Conservation (phyloP, 1,140 invertebrate species). For the Nilaparvata lugens region DNA sequence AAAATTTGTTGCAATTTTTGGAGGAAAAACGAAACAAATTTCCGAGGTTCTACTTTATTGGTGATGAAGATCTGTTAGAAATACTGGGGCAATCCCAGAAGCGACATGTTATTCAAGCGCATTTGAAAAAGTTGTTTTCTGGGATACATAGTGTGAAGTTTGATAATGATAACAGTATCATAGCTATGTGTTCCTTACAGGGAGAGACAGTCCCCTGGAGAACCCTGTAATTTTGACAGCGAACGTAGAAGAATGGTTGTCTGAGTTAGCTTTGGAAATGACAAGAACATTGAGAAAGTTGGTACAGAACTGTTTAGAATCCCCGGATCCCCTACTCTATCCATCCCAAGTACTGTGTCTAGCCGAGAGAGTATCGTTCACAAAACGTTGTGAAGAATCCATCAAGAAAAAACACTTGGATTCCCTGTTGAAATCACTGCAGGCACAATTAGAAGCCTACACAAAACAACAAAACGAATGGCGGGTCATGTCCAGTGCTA, state of each 20-base stretch:
- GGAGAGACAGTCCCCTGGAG: slow-evolving; percentile 71
- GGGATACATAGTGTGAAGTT: slow-evolving; percentile 73
- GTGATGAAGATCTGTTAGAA: slow-evolving; percentile 93
- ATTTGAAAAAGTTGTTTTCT: slow-evolving; percentile 91
- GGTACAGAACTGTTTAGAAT: slow-evolving; percentile 59
- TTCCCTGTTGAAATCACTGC: slow-evolving; percentile 13
- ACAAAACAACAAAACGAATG: slow-evolving; percentile 44
- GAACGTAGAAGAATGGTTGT: slow-evolving; percentile 83
- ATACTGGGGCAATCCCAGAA: slow-evolving; percentile 83
- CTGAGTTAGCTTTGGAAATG: slow-evolving; percentile 70
- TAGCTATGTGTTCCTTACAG: slow-evolving; percentile 68
- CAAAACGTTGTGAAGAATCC: slow-evolving; percentile 69
- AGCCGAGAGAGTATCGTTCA: slow-evolving; percentile 65
- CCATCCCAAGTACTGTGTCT: slow-evolving; percentile 78
- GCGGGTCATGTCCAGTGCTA: slow-evolving; percentile 7
- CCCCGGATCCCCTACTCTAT: slow-evolving; percentile 64
- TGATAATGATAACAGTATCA: slow-evolving; percentile 51
- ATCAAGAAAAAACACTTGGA: slow-evolving; percentile 38
- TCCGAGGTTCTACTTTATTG: slow-evolving; percentile 92
- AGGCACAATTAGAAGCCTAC: slow-evolving; percentile 52
- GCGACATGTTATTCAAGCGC: slow-evolving; percentile 77
- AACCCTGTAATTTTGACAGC: slow-evolving; percentile 65
- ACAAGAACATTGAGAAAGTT: slow-evolving; percentile 59
- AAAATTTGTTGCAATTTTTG: slow-evolving; percentile 89
- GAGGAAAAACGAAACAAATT: slow-evolving; percentile 91